phyloP scores from a whole-genome alignment of 2,113 vertebrate species.

The Ctenodactylus gundi region DNA sequence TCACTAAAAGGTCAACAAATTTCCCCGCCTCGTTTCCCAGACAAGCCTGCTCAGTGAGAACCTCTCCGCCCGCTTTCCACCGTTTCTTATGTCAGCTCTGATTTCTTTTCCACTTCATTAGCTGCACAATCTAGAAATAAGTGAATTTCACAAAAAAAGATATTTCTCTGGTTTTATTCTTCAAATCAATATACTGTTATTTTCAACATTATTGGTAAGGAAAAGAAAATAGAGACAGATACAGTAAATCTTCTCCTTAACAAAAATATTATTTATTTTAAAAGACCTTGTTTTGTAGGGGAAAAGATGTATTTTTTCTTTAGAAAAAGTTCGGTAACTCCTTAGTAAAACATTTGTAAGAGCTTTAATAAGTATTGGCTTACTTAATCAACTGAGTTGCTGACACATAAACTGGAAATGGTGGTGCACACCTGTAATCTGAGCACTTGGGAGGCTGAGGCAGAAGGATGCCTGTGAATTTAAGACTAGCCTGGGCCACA shows the following conservation, averaged over 20 bases:
- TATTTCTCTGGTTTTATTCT: not conserved
- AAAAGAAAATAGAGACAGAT: not conserved
- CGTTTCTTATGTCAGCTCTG: constrained; percentile 22
- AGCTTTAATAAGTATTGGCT: not conserved
- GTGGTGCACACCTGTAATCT: too few species aligned
- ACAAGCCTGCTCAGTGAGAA: not conserved
- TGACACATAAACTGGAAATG: too few species aligned
- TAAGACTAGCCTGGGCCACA: too few species aligned
- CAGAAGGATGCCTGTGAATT: too few species aligned
- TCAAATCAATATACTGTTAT: not conserved
- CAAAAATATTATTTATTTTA: not conserved
- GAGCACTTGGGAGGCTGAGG: too few species aligned
- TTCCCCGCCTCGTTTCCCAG: not conserved
- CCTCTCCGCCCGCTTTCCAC: not conserved
- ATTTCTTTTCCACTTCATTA: constrained; percentile 39
- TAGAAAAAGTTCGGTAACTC: not conserved
- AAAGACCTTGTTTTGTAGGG: not conserved
- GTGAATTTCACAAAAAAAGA: constrained; percentile 33
- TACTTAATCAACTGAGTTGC: not conserved
- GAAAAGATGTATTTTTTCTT: not conserved
- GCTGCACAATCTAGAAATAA: not conserved
- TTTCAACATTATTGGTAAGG: not conserved
- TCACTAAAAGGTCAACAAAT: not conserved
- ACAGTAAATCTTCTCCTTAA: not conserved
- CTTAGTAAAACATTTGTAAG: not conserved